Evolutionary conservation across 2,888 invertebrate genomes (phyloP), one percentile per base, ranked within the genome.

Genomic region (Chymomyza fuscimana): DNA sequence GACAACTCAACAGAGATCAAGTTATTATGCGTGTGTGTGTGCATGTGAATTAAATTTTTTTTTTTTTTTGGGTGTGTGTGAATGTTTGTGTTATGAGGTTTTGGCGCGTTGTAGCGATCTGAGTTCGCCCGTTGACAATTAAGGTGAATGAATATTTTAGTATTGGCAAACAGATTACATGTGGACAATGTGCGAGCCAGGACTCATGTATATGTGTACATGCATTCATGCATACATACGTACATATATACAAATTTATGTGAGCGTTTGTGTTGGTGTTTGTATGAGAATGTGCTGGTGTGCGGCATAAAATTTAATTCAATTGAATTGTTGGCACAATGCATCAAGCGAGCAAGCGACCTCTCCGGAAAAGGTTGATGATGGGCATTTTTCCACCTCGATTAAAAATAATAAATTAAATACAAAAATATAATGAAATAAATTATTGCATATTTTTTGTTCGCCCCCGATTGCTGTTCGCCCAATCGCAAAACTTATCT

Each of bases 121-220:
- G 73, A 64, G 64, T 69, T 40, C 52, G 76, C 69, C 87, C 85
- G 83, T 87, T 85, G 85, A 85, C 85, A 85, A 85, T 85, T 87
- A 85, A 87, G 85, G 85, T 81, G 86, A 81, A 85, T 85, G 87
- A 85, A 85, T 85, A 85, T 85, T 85, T 85, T 85, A 85, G 86
- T 85, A 87, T 85, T 86, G 87, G 83, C 87, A 85, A 85, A 87
- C 87, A 85, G 85, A 85, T 85, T 87, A 85, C 87, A 87, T 87
- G 79, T 84, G 82, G 85, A 74, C 78, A 85, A 72, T 77, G 80
- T 73, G 62, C 61, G 61, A 76, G 76, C 61, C 74, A 72, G 68
- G 78, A 15, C 58, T 25, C 29, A 29, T 58, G 58, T 25, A 77
- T 74, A 73, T 66, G 73, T 46, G 64, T 9, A 32, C 32, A 32